Base-by-base conservation (phyloP, 2,113 vertebrate species). In the Illadopsis cleaveri region DNA sequence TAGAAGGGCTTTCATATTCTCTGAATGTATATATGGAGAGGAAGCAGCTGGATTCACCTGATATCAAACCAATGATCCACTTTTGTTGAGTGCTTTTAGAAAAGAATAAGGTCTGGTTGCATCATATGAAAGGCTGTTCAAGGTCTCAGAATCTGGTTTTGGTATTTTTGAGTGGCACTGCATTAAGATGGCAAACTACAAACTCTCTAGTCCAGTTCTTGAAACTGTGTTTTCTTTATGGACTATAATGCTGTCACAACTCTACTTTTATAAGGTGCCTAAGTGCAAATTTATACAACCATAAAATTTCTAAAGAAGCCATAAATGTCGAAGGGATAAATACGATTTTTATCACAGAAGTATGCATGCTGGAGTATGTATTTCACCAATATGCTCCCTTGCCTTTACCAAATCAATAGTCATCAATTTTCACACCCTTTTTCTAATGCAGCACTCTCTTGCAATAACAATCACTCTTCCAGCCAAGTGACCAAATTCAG, bases 221-320 rank as follows among this genome's bases (percentile, higher is more conserved):
- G 77, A 95, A 94, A 90, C n/a, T 50, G 37, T 54, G 21, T 66
- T 95, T 84, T 73, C 64, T 69, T 95, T 83, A 86, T 90, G 57
- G 50, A 86, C 71, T 82, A 45, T 89, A 93, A 82, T 1, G 1
- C 75, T 90, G 84, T 90, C 72, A 95, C 62, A 92, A 72, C 35
- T 58, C 66, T 76, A 42, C 68, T 72, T 95, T 96, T 95, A 94
- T 91, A 91, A 93, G 78, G 65, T 93, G 58, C 85, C 66, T 68
- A 73, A 82, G 82, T 82, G 93, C 47, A 30, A 96, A 96, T 93
- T 93, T 94, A 96, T 90, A 65, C 62, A 92, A 92, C 40, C 68
- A 81, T 94, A 96, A 94, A 88, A 60, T 91, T 92, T 94, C 91
- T 72, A 54, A 94, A 94, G 87, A 83, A 97, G n/a, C 37, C 19